phyloP scores from a whole-genome alignment of 1,140 invertebrate genomes.

The Fopius arisanus region DNA sequence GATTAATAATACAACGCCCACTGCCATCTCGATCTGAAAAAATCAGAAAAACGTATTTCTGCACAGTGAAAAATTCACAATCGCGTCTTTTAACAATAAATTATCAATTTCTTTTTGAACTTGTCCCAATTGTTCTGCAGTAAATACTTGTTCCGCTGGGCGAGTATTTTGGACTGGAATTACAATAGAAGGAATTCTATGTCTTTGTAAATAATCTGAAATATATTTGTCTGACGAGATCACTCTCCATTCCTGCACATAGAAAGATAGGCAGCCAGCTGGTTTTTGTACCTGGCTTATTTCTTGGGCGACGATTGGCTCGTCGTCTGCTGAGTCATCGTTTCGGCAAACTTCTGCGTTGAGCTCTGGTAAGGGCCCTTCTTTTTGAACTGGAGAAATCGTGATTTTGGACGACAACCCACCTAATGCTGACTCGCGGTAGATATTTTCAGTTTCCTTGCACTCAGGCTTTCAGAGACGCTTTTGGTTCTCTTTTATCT shows the following conservation, averaged over 20 bases:
- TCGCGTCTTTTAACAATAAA: background rate
- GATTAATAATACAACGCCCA: background rate
- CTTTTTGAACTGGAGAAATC: background rate
- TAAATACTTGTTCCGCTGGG: background rate
- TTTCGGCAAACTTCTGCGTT: background rate
- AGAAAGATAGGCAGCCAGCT: background rate
- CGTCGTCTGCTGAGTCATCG: background rate
- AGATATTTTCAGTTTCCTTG: conserved; percentile 23
- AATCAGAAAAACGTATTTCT: background rate
- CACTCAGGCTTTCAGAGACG: background rate
- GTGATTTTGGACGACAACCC: background rate
- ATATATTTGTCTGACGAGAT: conserved; percentile 27
- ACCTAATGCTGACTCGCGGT: conserved; percentile 1
- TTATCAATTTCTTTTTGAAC: background rate
- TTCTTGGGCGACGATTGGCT: background rate
- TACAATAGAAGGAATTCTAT: background rate
- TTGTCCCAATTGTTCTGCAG: background rate
- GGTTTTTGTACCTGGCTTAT: conserved; percentile 1
- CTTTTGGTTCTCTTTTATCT: background rate
- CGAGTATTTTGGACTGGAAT: background rate
- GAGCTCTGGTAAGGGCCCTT: background rate
- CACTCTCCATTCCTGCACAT: conserved; percentile 12
- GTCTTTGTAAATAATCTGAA: conserved; percentile 5
- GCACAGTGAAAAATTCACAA: background rate
- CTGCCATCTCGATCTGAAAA: background rate